Evolutionary conservation across 2,888 invertebrate species (phyloP).

Genomic region (Myopa testacea): DNA sequence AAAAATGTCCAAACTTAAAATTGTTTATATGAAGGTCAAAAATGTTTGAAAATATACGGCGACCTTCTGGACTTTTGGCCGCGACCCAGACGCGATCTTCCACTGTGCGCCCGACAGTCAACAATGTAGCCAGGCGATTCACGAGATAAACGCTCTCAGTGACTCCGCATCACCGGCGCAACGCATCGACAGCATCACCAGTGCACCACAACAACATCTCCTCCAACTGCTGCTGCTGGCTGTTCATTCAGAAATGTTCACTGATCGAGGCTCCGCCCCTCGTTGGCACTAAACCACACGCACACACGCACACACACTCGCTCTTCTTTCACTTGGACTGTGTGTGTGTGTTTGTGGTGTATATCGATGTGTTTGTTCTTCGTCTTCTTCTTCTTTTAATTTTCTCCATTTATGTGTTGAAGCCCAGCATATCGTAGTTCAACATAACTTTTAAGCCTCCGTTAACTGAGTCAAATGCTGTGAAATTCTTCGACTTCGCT

Average conservation of each 20-base stretch:
- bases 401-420: constrained; percentile 7
- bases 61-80: not conserved
- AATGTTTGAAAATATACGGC: too few relatives aligned
- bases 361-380: constrained; percentile 27
- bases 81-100: not conserved
- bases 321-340: constrained; percentile 29
- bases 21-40: too few relatives aligned
- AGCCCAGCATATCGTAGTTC: not conserved
- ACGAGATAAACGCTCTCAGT: too few relatives aligned
- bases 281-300: constrained; percentile 41
- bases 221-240: not conserved
- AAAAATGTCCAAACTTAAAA: too few relatives aligned
- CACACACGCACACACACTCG: constrained; percentile 41
- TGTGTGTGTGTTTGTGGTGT: constrained; percentile 38
- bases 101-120: not conserved
- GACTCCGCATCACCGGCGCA: too few relatives aligned
- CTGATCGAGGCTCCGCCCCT: constrained; percentile 65
- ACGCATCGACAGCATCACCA: too few relatives aligned
- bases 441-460: constrained; percentile 15
- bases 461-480: constrained; percentile 25
- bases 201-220: too few relatives aligned
- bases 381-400: constrained; percentile 13
- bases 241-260: constrained; percentile 65
- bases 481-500: constrained; percentile 16
- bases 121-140: too few relatives aligned